Base-by-base conservation (phyloP, 2,888 invertebrate genomes). In the Pherbina coryleti region DNA sequence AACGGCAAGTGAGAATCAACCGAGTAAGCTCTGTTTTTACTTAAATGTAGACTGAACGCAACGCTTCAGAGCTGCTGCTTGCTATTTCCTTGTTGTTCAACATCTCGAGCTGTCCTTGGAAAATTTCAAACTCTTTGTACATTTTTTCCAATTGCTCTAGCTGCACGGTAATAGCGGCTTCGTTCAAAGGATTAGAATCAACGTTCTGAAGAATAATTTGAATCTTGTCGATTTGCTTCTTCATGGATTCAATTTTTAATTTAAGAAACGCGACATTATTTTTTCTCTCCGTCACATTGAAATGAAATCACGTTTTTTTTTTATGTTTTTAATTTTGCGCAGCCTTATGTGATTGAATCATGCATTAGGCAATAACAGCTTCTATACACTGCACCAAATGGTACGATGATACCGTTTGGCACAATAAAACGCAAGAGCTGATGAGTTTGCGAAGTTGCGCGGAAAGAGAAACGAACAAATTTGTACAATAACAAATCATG, bases 41-140 rank as follows among this genome's bases (percentile, higher is more conserved):
- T 19, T 75, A 67, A 22, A 81, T 77, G 66, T 79, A 80, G 22
- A 66, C 22, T 17, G 17, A 49, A 19, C 76, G 34, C 44, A 79
- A 76, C 5, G 75, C 73, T 14, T 34, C 34, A 4, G 76, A 76
- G 17, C 28, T 51, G 3, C 19, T 76, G 28, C 17, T 34, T 19
- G 44, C 37, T n/a, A 78, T 11, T 25, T 71, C 74, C 37, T 71
- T 28, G n/a, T 53, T 7, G 57, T 72, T 28, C 51, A 2, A 37
- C 72, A 73, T 73, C 71, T 79, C 79, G 2, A 78, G 49, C 19
- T 5, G 5, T 37, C 67, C 73, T 44, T 74, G 70, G n/a, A 57
- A 64, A 37, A 76, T 64, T 19, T 80, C 70, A 31, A 79, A 78
- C 3, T 78, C 19, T 8, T 53, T 17, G n/a, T 19, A 53, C 19